Percentiles rank a stretch among this genome's conserved stretches.
These are phyloP conservation scores for Drosophila miranda DNA, from an alignment of 1,140 invertebrate genomes.

Conservation along the genomic window DNA sequence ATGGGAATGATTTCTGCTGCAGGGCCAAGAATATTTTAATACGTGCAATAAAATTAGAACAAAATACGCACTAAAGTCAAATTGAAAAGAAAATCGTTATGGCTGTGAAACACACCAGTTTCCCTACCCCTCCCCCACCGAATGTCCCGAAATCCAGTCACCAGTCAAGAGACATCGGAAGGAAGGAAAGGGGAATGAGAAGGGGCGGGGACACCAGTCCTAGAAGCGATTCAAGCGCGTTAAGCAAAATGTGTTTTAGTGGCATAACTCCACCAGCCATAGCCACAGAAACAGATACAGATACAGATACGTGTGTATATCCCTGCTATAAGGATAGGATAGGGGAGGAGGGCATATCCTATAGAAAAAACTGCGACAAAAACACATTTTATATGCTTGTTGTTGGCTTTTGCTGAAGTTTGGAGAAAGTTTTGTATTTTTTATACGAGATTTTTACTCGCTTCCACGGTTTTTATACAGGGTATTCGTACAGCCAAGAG, in stretches of 20 bases:
- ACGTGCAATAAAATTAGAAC: slow-evolving; percentile 76
- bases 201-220: background rate
- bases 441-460: slow-evolving; percentile 43
- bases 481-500: no score
- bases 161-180: background rate
- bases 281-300: slow-evolving; percentile 25
- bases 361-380: slow-evolving; percentile 23
- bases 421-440: slow-evolving; percentile 53
- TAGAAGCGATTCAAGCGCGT: slow-evolving; percentile 64
- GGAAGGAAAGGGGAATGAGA: background rate
- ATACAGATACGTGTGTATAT: slow-evolving; percentile 8
- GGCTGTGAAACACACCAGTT: slow-evolving; percentile 62
- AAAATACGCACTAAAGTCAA: slow-evolving; percentile 80
- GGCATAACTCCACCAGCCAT: slow-evolving; percentile 32
- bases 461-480: slow-evolving; percentile 1
- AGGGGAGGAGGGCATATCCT: no score
- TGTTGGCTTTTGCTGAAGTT: slow-evolving; percentile 67
- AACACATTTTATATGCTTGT: slow-evolving; percentile 75
- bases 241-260: slow-evolving; percentile 74
- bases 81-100: slow-evolving; percentile 81
- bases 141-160: slow-evolving; percentile 10
- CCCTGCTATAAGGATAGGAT: background rate
- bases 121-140: background rate
- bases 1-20: slow-evolving; percentile 2
- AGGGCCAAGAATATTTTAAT: slow-evolving; percentile 57